Conservation (phyloP, 2,888 invertebrate species). For the Malthinus seriepunctatus region DNA sequence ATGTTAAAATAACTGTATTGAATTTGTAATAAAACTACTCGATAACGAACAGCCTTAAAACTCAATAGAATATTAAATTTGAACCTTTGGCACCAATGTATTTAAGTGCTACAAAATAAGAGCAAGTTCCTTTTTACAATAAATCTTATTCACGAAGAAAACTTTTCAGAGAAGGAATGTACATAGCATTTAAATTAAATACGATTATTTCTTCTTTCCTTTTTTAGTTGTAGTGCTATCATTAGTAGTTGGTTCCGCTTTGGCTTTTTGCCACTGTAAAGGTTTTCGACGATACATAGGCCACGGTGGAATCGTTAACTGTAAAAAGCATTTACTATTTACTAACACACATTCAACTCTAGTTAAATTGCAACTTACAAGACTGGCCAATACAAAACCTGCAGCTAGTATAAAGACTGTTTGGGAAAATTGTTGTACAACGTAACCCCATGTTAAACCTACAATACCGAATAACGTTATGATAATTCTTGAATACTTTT, state of each 20-base stretch:
- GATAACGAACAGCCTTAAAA: no score
- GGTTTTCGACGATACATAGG: slow-evolving; percentile 90
- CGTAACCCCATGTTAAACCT: slow-evolving; percentile 90
- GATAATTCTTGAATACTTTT: slow-evolving; percentile 85
- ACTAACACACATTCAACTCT: background rate
- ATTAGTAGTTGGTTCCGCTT: slow-evolving; percentile 47
- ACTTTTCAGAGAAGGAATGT: no score
- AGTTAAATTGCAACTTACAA: slow-evolving; percentile 60
- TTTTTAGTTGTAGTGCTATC: slow-evolving; percentile 45
- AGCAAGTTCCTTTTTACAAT: no score
- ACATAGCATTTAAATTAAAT: no score
- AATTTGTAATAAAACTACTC: no score
- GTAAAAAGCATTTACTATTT: slow-evolving; percentile 31
- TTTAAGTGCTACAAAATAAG: no score
- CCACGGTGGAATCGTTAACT: slow-evolving; percentile 95
- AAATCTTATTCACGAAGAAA: no score
- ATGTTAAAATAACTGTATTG: no score
- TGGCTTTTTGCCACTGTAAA: slow-evolving; percentile 86
- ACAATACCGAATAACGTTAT: slow-evolving; percentile 89
- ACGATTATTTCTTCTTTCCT: slow-evolving; percentile 22
- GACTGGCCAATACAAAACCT: slow-evolving; percentile 84
- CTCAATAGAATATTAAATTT: no score
- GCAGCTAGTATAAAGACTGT: slow-evolving; percentile 91
- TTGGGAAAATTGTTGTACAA: slow-evolving; percentile 94
- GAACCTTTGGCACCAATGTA: no score